Conservation (phyloP, 2,888 invertebrate genomes). For the Ariolimax columbianus region DNA sequence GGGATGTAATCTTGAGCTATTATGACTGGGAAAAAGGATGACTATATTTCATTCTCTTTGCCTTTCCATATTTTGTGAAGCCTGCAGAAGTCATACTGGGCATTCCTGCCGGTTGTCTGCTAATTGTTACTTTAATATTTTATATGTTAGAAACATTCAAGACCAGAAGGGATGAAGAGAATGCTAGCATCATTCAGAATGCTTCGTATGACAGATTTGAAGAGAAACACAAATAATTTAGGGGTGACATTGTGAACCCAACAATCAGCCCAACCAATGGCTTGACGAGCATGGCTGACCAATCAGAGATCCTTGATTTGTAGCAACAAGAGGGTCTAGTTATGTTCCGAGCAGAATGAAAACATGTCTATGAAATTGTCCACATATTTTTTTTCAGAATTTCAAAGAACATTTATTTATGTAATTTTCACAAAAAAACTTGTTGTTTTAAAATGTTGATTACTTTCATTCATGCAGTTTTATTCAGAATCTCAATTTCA, state of each 20-base stretch:
- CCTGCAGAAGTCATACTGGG: constrained; percentile 65
- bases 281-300: constrained; percentile 60
- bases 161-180: constrained; percentile 55
- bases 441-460: neutral
- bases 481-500: neutral
- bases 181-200: constrained; percentile 55
- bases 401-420: neutral
- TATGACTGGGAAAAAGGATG: constrained; percentile 72
- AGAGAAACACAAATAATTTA: constrained; percentile 66
- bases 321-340: constrained; percentile 43
- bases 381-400: neutral
- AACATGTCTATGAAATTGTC: neutral
- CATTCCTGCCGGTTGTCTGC: constrained; percentile 68
- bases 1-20: constrained; percentile 65
- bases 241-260: constrained; percentile 65
- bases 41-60: constrained; percentile 63
- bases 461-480: neutral
- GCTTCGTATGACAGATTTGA: constrained; percentile 59
- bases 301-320: constrained; percentile 61
- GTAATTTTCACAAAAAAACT: neutral
- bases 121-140: constrained; percentile 65
- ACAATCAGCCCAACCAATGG: constrained; percentile 55
- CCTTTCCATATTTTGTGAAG: constrained; percentile 68
- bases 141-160: constrained; percentile 67
- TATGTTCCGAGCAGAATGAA: neutral